Evolutionary conservation across 2,797 vertebrate species (phyloP).

Genomic region (Bufotes viridis): DNA sequence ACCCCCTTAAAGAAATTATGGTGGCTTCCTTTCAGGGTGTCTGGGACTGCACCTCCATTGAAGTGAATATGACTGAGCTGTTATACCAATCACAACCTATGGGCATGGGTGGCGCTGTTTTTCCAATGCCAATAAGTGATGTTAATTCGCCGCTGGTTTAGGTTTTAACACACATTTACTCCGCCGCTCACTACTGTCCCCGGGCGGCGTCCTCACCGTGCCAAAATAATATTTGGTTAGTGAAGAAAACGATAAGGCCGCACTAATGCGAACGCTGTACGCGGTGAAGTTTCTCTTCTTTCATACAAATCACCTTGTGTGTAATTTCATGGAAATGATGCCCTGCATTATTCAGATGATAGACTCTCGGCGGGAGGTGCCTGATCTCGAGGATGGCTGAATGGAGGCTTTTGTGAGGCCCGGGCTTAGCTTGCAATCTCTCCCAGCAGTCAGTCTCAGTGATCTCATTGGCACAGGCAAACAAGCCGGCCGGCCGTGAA

Average conservation of each 20-base stretch:
- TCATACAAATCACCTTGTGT: slow-evolving; percentile 36
- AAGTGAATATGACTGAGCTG: neutral
- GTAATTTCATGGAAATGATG: slow-evolving; percentile 54
- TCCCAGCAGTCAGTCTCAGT: slow-evolving; percentile 41
- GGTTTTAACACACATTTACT: slow-evolving; percentile 42
- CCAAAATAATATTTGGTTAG: slow-evolving; percentile 38
- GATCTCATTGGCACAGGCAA: slow-evolving; percentile 33
- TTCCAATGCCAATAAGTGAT: neutral
- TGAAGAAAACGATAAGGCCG: slow-evolving; percentile 25
- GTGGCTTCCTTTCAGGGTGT: too few relatives aligned
- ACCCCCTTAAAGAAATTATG: too few relatives aligned
- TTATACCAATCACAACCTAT: neutral
- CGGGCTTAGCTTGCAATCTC: slow-evolving; percentile 42
- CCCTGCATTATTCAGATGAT: slow-evolving; percentile 46
- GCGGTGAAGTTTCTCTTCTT: neutral
- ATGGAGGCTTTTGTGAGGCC: slow-evolving; percentile 37
- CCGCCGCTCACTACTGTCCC: neutral
- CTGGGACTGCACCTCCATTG: neutral
- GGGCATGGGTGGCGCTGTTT: neutral
- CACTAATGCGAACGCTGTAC: slow-evolving; percentile 20
- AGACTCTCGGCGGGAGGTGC: slow-evolving; percentile 45
- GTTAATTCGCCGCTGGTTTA: slow-evolving; percentile 14
- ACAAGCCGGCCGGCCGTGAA: neutral
- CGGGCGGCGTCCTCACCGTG: neutral
- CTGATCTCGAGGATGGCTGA: slow-evolving; percentile 47